These are phyloP conservation scores for Brachionus sp. DNA, from an alignment of 1,140 invertebrate genomes.

Conservation along the genomic window DNA sequence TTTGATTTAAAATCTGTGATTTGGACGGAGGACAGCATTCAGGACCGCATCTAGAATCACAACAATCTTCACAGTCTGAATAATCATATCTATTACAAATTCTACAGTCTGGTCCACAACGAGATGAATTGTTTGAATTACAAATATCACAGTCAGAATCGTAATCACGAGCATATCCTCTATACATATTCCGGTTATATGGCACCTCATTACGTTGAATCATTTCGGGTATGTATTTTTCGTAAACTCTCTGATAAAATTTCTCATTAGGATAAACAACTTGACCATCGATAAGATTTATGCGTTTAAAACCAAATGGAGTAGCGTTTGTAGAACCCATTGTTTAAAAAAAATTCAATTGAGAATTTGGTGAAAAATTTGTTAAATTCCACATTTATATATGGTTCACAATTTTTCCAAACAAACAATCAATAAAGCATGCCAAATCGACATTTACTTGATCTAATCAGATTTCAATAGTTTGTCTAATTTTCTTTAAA, in stretches of 20 bases:
- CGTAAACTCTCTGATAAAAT: slow-evolving; percentile 22
- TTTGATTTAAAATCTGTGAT: neutral
- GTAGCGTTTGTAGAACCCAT: neutral
- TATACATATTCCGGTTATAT: neutral
- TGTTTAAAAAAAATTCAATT: neutral
- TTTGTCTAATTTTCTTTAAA: neutral
- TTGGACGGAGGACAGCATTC: neutral
- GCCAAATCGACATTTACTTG: neutral
- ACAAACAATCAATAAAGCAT: neutral
- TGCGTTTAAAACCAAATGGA: neutral
- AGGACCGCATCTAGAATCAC: neutral
- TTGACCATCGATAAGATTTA: slow-evolving; percentile 2
- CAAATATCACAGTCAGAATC: neutral
- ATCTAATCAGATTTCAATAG: neutral
- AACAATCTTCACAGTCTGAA: neutral
- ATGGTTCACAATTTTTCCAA: neutral
- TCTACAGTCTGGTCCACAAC: neutral
- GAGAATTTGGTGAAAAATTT: neutral
- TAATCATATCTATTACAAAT: neutral
- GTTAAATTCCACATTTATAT: neutral
- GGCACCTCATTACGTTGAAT: neutral
- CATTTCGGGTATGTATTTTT: slow-evolving; percentile 13
- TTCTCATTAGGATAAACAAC: slow-evolving; percentile 28
- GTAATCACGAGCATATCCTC: neutral
- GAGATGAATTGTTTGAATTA: neutral